phyloP scores from a whole-genome alignment of 2,888 invertebrate genomes.

The Pharmacophagus antenor region DNA sequence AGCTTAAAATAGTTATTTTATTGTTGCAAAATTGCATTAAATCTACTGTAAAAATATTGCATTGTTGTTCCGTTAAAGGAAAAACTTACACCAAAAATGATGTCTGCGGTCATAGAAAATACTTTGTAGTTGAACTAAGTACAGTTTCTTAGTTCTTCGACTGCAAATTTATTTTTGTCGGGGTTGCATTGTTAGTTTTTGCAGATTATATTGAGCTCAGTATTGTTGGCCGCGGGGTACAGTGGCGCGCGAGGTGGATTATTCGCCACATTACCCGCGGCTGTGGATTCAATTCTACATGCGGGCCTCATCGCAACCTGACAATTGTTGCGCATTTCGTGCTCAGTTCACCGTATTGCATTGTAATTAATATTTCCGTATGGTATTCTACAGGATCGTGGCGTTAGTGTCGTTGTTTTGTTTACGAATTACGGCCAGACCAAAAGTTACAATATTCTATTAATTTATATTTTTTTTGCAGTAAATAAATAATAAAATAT shows the following conservation, averaged over 20 bases:
- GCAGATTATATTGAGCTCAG: conserved; percentile 64
- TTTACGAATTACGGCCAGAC: neutral
- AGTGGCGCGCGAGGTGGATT: conserved; percentile 73
- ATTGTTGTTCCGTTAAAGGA: conserved; percentile 42
- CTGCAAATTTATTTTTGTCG: conserved; percentile 36
- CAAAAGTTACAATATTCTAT: neutral
- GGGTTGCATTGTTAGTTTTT: conserved; percentile 64
- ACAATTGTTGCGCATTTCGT: conserved; percentile 71
- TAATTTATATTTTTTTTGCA: too few species aligned
- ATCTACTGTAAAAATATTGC: conserved; percentile 53
- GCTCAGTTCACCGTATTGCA: conserved; percentile 21
- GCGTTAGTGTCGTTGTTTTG: neutral
- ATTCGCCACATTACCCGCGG: conserved; percentile 69
- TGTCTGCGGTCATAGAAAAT: conserved; percentile 26
- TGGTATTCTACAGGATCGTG: neutral
- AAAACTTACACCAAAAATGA: conserved; percentile 24
- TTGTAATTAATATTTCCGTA: conserved; percentile 16
- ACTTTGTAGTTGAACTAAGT: neutral
- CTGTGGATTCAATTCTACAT: conserved; percentile 53
- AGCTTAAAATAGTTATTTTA: conserved; percentile 52
- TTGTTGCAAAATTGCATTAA: conserved; percentile 75
- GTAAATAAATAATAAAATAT: too few species aligned
- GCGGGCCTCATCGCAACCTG: conserved; percentile 54
- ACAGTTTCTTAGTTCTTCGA: conserved; percentile 6
- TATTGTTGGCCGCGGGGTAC: conserved; percentile 48